Percentiles rank a stretch among this genome's conserved stretches.
These are phyloP conservation scores for Mercenaria mercenaria DNA, from an alignment of 1,140 invertebrate genomes.

Conservation along the genomic window DNA sequence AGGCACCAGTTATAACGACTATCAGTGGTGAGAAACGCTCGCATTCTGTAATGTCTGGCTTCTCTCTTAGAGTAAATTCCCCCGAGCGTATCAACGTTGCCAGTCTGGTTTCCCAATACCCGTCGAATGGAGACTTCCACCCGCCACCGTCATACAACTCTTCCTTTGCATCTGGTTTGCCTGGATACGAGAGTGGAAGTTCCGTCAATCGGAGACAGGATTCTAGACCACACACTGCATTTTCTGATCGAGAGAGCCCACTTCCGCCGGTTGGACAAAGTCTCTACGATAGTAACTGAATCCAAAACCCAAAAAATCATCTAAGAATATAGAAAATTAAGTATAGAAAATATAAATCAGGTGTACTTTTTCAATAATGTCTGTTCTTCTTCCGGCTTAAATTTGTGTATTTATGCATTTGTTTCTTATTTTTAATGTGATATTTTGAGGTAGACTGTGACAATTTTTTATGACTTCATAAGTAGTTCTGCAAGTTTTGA, in stretches of 20 bases:
- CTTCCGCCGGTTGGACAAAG: neutral
- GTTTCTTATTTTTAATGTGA: too few relatives aligned
- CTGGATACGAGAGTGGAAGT: neutral
- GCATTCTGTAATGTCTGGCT: neutral
- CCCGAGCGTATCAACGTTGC: neutral
- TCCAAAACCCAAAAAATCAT: too few relatives aligned
- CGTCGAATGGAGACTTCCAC: neutral
- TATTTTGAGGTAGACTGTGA: too few relatives aligned
- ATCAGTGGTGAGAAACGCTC: slow-evolving; percentile 2
- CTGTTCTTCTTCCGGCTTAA: too few relatives aligned
- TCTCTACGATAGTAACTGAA: neutral
- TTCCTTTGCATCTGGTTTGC: neutral
- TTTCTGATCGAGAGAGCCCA: slow-evolving; percentile 17
- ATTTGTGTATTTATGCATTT: too few relatives aligned
- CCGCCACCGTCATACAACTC: neutral
- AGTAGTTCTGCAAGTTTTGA: too few relatives aligned
- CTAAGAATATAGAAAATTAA: too few relatives aligned
- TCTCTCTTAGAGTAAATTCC: slow-evolving; percentile 13
- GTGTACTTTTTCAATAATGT: too few relatives aligned
- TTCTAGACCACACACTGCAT: neutral
- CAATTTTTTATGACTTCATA: too few relatives aligned
- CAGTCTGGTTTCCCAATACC: neutral
- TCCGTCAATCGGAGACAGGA: neutral
- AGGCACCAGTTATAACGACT: neutral
- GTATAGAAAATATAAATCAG: too few relatives aligned